Percentiles rank a stretch among this genome's conserved stretches.
Evolutionary conservation across 2,888 invertebrate genomes (phyloP).

Genomic region (Nephrocerus scutellatus): DNA sequence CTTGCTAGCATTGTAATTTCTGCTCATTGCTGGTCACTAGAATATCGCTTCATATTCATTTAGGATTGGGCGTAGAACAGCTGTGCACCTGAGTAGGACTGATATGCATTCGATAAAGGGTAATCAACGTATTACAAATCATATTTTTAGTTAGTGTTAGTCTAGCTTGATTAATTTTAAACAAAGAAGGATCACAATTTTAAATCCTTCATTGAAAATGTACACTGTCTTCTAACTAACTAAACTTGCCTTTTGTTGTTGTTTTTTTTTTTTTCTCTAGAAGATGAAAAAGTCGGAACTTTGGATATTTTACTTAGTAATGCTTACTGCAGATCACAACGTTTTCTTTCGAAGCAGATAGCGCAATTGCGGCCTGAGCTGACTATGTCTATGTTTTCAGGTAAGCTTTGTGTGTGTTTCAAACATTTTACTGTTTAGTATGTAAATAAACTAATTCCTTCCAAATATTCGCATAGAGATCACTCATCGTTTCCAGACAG

Average conservation of each 20-base stretch:
- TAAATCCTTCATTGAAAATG: too few relatives aligned
- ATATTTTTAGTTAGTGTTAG: too few relatives aligned
- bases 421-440: background rate
- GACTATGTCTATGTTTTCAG: slow-evolving; percentile 99
- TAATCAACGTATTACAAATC: too few relatives aligned
- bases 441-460: background rate
- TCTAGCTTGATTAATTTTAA: too few relatives aligned
- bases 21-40: too few relatives aligned
- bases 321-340: slow-evolving; percentile 87
- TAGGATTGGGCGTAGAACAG: too few relatives aligned
- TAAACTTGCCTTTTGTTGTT: background rate
- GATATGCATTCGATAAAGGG: too few relatives aligned
- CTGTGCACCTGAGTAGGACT: too few relatives aligned
- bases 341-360: slow-evolving; percentile 84
- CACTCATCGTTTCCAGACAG: slow-evolving; percentile 92
- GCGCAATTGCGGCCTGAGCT: slow-evolving; percentile 93
- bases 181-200: too few relatives aligned
- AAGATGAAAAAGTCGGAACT: slow-evolving; percentile 55
- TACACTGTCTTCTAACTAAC: background rate
- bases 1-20: too few relatives aligned
- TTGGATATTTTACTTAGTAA: slow-evolving; percentile 78
- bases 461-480: slow-evolving; percentile 62
- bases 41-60: too few relatives aligned
- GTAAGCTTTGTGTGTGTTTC: slow-evolving; percentile 50
- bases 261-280: slow-evolving; percentile 29